These are phyloP conservation scores for Catharus minimus DNA, from an alignment of 2,113 vertebrate genomes.

Conservation along the genomic window DNA sequence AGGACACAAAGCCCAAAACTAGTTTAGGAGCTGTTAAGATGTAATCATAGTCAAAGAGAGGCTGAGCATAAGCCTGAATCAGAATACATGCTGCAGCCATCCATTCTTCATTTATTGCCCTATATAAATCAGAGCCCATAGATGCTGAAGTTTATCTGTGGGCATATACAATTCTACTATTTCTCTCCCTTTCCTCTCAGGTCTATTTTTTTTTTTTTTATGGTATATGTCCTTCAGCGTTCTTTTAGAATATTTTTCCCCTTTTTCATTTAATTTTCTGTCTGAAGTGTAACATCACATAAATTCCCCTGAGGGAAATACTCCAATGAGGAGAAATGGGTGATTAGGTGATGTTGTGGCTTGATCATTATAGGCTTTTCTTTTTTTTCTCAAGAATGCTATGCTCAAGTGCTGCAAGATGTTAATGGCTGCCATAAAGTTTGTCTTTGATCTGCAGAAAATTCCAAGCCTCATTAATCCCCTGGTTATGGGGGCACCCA, in stretches of 20 bases:
- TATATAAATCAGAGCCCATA: background rate
- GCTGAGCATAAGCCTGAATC: background rate
- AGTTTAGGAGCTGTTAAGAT: background rate
- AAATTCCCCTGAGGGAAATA: background rate
- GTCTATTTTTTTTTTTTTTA: background rate
- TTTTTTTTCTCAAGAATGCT: conserved; percentile 38
- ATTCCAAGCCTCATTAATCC: conserved; percentile 27
- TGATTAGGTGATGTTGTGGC: background rate
- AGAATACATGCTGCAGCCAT: background rate
- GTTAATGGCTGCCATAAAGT: conserved; percentile 22
- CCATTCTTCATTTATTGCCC: background rate
- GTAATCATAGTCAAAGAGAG: background rate
- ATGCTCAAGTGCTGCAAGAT: background rate
- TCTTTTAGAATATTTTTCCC: fast-evolving
- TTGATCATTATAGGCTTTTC: background rate
- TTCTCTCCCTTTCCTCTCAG: background rate
- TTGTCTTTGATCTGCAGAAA: conserved; percentile 50
- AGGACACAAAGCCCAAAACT: background rate
- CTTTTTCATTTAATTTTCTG: background rate
- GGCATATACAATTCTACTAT: background rate
- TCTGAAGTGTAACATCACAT: background rate
- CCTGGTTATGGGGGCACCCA: background rate
- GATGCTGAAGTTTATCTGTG: background rate
- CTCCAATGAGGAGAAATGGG: background rate
- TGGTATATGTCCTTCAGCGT: background rate